Evolutionary conservation across 2,888 invertebrate species (phyloP), one percentile per base, ranked within the genome.

Genomic region (Ditula angustiorana): DNA sequence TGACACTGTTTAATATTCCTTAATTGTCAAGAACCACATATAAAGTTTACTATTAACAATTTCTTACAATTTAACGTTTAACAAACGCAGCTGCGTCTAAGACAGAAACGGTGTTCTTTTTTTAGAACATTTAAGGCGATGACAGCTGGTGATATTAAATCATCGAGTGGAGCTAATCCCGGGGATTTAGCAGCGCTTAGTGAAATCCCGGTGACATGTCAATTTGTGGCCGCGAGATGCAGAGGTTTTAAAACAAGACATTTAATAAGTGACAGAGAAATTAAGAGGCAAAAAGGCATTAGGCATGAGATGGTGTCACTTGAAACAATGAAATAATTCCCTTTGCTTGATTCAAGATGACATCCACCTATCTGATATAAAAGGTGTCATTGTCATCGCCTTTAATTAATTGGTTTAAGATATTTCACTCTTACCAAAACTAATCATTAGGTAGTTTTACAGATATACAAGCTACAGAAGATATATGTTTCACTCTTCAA

Each of bases 141-240:
- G 90, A 90, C 90, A 89, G 90, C 87, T 88, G 89, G 77, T 69
- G 74, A 71, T 74, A 71, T 71, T 89, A 87, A 85, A 88, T 90
- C 87, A 87, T 82, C 63, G 70, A 61, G 53, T 59, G 61, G 61
- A 49, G 44, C 57, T 77, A 73, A 78, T 72, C 77, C 85, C 72
- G 2, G 28, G 83, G 87, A 83, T 90, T 86, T 87, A 76, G 62
- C 69, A 67, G 70, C 66, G 78, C 75, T 82, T 78, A 78, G 69
- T 58, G 67, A 71, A 72, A 80, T 80, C 77, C 74, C 66, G 64
- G 58, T 69, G 74, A 82, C 80, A 74, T 72, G 71, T 77, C 77
- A 72, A 81, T 80, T 82, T 83, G 85, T 83, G 84, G 82, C 71
- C 70, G 59, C 65, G 57, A 64, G 61, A 68, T 68, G 71, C 50